A percentile compares a stretch with the other conserved stretches of the same genome.
These are phyloP conservation scores for Chaunax sp. DNA, from an alignment of 2,797 vertebrate species.

Conservation along the genomic window DNA sequence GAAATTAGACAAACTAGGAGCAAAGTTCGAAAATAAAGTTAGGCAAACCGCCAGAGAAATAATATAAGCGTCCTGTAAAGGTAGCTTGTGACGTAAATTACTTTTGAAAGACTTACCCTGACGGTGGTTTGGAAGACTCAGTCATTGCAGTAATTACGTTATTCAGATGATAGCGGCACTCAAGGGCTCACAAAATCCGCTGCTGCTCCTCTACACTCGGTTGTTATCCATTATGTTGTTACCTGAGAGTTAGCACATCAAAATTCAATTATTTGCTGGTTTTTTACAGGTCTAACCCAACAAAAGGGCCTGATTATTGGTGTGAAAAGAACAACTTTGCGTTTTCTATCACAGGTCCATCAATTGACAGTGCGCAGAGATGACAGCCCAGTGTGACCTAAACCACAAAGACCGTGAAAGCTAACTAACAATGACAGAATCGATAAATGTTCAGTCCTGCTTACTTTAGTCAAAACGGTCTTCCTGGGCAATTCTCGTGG, in stretches of 20 bases:
- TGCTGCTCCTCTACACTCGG: conserved; percentile 36
- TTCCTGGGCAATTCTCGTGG: conserved; percentile 1
- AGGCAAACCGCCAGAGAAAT: neutral
- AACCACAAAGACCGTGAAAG: conserved; percentile 9
- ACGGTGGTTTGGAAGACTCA: conserved; percentile 73
- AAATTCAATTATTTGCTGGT: neutral
- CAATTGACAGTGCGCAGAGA: conserved; percentile 57
- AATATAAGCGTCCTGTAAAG: neutral
- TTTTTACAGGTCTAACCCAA: neutral
- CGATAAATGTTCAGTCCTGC: neutral
- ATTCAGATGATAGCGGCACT: conserved; percentile 32
- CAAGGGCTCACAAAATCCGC: conserved; percentile 32
- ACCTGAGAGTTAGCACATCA: conserved; percentile 49
- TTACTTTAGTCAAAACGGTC: conserved; percentile 7
- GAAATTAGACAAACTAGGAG: neutral
- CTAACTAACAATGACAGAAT: neutral
- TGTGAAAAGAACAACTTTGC: neutral
- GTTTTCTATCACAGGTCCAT: conserved; percentile 11
- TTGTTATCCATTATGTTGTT: conserved; percentile 40
- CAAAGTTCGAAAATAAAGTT: neutral
- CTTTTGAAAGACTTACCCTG: conserved; percentile 67
- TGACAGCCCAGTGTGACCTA: conserved; percentile 44
- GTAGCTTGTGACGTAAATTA: too few relatives aligned
- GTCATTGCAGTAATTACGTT: conserved; percentile 60
- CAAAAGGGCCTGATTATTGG: neutral